A percentile compares a stretch with the other conserved stretches of the same genome.
These are phyloP conservation scores for Metaphire vulgaris DNA, from an alignment of 1,140 invertebrate species.

Conservation along the genomic window DNA sequence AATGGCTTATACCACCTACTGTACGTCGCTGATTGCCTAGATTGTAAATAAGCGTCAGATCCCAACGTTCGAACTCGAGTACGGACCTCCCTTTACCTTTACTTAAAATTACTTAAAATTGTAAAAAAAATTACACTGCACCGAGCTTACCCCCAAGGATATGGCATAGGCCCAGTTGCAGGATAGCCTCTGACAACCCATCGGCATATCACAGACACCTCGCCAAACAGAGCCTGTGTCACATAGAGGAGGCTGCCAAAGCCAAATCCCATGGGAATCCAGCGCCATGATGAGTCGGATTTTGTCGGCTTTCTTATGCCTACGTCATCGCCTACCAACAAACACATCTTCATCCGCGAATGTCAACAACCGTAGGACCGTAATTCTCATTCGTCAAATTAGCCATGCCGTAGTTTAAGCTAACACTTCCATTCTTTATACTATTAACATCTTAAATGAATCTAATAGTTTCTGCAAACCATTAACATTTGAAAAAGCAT, in stretches of 20 bases:
- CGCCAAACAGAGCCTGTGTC: slow-evolving; percentile 47
- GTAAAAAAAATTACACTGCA: not conserved
- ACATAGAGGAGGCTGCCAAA: slow-evolving; percentile 49
- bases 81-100: too few species aligned
- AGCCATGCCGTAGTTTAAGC: not conserved
- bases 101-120: slow-evolving; percentile 3
- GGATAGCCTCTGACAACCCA: slow-evolving; percentile 49
- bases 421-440: too few species aligned
- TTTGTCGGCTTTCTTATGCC: not conserved
- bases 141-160: slow-evolving; percentile 44
- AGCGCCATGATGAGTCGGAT: slow-evolving; percentile 30
- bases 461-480: too few species aligned
- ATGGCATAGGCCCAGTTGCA: slow-evolving; percentile 42
- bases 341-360: slow-evolving; percentile 7
- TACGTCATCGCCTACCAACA: slow-evolving; percentile 13
- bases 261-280: slow-evolving; percentile 40
- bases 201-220: slow-evolving; percentile 45
- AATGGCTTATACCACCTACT: too few species aligned
- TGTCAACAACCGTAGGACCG: not conserved
- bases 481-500: too few species aligned
- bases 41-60: too few species aligned
- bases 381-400: not conserved
- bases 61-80: too few species aligned
- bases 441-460: too few species aligned
- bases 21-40: too few species aligned